These are phyloP conservation scores for Patella pellucida DNA, from an alignment of 2,888 invertebrate species.

Conservation along the genomic window DNA sequence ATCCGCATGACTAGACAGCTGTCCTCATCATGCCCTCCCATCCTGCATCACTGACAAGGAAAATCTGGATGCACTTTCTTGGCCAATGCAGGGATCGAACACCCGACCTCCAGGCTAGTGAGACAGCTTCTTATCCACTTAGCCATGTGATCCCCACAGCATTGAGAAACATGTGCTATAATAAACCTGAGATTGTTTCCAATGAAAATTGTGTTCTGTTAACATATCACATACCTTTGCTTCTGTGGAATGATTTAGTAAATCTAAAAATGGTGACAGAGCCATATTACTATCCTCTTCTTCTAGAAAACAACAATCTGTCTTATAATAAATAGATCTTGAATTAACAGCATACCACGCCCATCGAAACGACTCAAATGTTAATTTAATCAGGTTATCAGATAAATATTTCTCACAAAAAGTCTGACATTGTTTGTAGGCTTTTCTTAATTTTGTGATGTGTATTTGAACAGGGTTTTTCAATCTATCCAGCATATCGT, in stretches of 20 bases:
- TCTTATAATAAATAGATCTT: slow-evolving; percentile 83
- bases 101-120: too few relatives aligned
- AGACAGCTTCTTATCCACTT: too few relatives aligned
- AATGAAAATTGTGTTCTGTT: not conserved
- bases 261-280: slow-evolving; percentile 88
- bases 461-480: slow-evolving; percentile 1
- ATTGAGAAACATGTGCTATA: not conserved
- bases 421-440: slow-evolving; percentile 33
- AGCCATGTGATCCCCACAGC: too few relatives aligned
- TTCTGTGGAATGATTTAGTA: slow-evolving; percentile 85
- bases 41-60: too few relatives aligned
- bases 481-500: not conserved
- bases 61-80: too few relatives aligned
- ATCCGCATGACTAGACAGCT: too few relatives aligned
- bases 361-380: slow-evolving; percentile 79
- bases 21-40: too few relatives aligned
- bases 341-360: slow-evolving; percentile 89
- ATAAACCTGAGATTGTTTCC: not conserved
- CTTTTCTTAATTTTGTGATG: slow-evolving; percentile 20
- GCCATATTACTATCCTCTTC: slow-evolving; percentile 75
- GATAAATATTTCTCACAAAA: slow-evolving; percentile 27
- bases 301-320: slow-evolving; percentile 72
- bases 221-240: slow-evolving; percentile 59
- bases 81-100: too few relatives aligned
- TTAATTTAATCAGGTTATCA: slow-evolving; percentile 40